Evolutionary conservation across 2,113 vertebrate genomes (phyloP).

Genomic region (Psephotus haematonotus): DNA sequence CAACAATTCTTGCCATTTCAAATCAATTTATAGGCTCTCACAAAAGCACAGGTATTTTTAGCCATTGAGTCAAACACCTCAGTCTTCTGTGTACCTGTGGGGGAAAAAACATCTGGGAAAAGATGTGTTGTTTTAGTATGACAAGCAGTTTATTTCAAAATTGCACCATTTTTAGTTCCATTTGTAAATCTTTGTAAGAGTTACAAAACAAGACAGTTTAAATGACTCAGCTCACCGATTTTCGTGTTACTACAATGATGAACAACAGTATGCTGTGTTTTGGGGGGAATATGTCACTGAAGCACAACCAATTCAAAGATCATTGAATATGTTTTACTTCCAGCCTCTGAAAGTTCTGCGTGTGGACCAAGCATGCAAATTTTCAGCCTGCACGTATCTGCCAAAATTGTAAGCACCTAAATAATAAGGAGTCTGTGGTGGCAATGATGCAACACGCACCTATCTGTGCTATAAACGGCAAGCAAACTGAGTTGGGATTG

Average conservation of each 20-base stretch:
- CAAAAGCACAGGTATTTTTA: background rate
- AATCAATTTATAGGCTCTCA: background rate
- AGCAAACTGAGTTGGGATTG: background rate
- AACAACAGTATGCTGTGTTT: conserved; percentile 13
- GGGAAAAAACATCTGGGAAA: background rate
- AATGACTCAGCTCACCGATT: conserved; percentile 10
- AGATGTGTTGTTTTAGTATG: background rate
- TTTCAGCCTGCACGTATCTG: background rate
- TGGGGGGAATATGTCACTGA: background rate
- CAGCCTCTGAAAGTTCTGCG: background rate
- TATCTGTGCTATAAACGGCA: background rate
- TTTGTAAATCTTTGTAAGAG: background rate
- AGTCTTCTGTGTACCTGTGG: background rate
- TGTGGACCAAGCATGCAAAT: background rate
- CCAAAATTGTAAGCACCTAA: background rate
- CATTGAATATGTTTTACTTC: background rate
- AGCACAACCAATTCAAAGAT: background rate
- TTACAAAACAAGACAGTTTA: conserved; percentile 13
- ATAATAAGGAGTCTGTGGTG: background rate
- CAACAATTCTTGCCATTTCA: background rate
- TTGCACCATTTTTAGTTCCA: background rate
- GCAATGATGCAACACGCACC: background rate
- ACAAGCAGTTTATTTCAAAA: conserved; percentile 2
- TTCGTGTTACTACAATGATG: background rate
- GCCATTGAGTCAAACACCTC: background rate